Evolutionary conservation across 64 coral and sea anemone genomes (phyloP), one percentile per base, ranked within the genome.

Genomic region (Stichodactyla helianthus): DNA sequence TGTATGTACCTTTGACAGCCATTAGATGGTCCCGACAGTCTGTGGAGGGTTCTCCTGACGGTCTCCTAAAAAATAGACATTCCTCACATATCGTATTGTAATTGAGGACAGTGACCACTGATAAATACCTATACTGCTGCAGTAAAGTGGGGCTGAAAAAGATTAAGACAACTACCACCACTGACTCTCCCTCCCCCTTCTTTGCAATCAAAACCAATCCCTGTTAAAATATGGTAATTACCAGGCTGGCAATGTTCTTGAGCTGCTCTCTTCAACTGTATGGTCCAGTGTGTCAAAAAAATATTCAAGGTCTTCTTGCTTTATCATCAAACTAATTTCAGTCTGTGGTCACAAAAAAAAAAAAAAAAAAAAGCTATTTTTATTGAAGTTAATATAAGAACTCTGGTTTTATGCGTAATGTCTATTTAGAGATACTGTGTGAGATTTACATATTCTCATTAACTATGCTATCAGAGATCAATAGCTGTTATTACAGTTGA

Each of bases 241-340:
- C 95, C 95, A 97, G 52, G 89, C 91, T 44, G 93, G 83, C 50
- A 63, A 18, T 20, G 54, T 62, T 85, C 54, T 58, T 82, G 80
- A 87, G 25, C 31, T 77, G 84, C 71, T 87, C 50, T 90, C 64
- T 89, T 60, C 77, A 82, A 93, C 87, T 54, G 93, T 87, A n/a
- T 61, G 83, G 62, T 93, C 93, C 54, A 98, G 92, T 54, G 92
- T 86, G 77, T 87, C 83, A 10, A 94, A 94, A 27, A 98, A 82
- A 74, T 79, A 53, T 59, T 91, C 92, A 58, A 98, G 71, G 91
- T 98, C 90, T 85, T 98, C 95, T 64, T 98, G 95, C 44, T 98
- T 89, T 60, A 98, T 92, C 95, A 98, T 98, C 68, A 98, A 79
- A 0, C 94, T 89, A 77, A 98, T 89, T 89, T 98, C 95, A 82